A percentile compares a stretch with the other conserved stretches of the same genome.
These are phyloP conservation scores for Tautogolabrus adspersus DNA, from an alignment of 2,113 vertebrate genomes.

Conservation along the genomic window DNA sequence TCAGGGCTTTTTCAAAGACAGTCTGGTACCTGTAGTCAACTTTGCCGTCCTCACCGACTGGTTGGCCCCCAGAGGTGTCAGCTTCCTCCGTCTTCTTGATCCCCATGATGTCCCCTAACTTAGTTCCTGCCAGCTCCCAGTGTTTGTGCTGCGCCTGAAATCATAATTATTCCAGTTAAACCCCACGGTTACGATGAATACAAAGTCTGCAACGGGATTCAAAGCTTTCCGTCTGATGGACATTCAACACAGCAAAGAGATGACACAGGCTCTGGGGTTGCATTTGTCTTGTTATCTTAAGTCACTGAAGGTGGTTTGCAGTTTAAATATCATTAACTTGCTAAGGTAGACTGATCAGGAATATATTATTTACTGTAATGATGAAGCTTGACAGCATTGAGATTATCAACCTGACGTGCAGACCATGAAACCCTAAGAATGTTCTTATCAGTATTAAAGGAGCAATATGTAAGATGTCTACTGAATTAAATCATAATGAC, in stretches of 20 bases:
- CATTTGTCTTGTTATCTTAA: conserved; percentile 23
- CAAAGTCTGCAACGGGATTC: neutral
- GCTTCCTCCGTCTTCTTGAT: conserved; percentile 93
- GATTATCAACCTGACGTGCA: too few relatives aligned
- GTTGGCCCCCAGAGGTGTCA: conserved; percentile 78
- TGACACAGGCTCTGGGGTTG: neutral
- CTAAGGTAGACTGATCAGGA: too few relatives aligned
- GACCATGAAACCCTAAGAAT: too few relatives aligned
- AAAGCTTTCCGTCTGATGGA: neutral
- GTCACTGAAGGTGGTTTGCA: conserved; percentile 1
- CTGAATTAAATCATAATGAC: too few relatives aligned
- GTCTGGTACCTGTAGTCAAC: conserved; percentile 93
- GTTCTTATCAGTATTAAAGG: too few relatives aligned
- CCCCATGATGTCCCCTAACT: conserved; percentile 98
- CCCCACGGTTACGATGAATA: neutral
- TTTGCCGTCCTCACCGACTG: conserved; percentile 91
- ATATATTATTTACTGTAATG: too few relatives aligned
- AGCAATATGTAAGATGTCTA: too few relatives aligned
- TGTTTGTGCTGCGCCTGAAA: conserved; percentile 97
- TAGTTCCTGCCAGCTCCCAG: conserved; percentile 98
- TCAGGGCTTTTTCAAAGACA: neutral
- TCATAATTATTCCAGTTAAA: conserved; percentile 18
- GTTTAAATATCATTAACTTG: conserved; percentile 18
- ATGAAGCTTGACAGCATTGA: too few relatives aligned
- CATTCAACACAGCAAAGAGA: neutral